A percentile compares a stretch with the other conserved stretches of the same genome.
phyloP scores from a whole-genome alignment of 2,888 invertebrate genomes.

The Drosophila maculinotata region DNA sequence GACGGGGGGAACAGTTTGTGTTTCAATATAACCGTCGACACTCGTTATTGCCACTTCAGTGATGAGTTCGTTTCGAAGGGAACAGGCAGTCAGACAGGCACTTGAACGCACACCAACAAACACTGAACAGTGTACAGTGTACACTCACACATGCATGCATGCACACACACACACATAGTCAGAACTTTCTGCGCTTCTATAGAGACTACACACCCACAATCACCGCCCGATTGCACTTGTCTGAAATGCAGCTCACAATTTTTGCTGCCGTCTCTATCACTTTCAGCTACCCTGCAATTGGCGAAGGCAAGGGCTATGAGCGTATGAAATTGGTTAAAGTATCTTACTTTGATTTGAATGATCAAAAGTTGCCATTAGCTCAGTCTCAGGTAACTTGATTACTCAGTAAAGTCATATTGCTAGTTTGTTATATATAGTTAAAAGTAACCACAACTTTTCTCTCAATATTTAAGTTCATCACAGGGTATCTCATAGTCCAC shows the following conservation, averaged over 20 bases:
- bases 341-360: too few species aligned
- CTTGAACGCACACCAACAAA: slow-evolving; percentile 25
- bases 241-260: slow-evolving; percentile 66
- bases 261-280: slow-evolving; percentile 32
- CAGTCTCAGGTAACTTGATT: too few species aligned
- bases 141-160: slow-evolving; percentile 8
- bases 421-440: too few species aligned
- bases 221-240: slow-evolving; percentile 47
- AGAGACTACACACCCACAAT: slow-evolving; percentile 31
- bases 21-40: slow-evolving; percentile 68
- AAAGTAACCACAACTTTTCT: too few species aligned
- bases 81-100: slow-evolving; percentile 8
- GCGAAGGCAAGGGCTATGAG: too few species aligned
- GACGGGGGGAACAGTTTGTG: slow-evolving; percentile 40
- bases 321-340: too few species aligned
- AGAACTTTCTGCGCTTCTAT: slow-evolving; percentile 7
- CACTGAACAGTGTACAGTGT: slow-evolving; percentile 11
- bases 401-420: too few species aligned
- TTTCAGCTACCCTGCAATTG: slow-evolving; percentile 28
- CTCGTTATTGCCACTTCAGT: slow-evolving; percentile 74
- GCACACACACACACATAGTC: slow-evolving; percentile 4
- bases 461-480: not conserved
- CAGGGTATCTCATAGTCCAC: not conserved
- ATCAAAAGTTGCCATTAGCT: too few species aligned
- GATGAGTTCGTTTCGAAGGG: slow-evolving; percentile 47